Evolutionary conservation across 1,140 invertebrate species (phyloP).

Genomic region (Sipha flava): DNA sequence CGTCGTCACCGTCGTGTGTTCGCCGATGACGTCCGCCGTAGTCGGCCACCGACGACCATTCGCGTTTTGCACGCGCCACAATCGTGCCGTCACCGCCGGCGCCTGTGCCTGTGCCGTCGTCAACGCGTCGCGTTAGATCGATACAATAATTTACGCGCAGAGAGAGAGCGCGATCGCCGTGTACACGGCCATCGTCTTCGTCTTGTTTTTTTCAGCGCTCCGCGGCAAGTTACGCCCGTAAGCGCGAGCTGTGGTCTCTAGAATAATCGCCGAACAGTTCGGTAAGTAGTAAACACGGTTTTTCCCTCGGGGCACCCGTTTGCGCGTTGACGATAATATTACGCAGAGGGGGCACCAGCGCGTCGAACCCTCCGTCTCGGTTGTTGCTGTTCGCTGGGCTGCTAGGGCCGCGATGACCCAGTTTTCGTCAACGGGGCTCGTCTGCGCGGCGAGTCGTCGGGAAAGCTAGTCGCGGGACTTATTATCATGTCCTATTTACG

Average conservation of each 20-base stretch:
- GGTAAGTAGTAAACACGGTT: not conserved
- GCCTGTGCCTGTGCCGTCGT: not conserved
- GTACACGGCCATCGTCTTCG: not conserved
- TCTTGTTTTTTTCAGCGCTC: too few species aligned
- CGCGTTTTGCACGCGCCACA: not conserved
- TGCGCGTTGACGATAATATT: too few species aligned
- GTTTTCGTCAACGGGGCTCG: not conserved
- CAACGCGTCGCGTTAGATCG: constrained; percentile 13
- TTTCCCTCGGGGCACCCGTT: not conserved
- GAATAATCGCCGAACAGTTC: not conserved
- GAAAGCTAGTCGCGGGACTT: not conserved
- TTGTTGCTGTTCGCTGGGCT: not conserved
- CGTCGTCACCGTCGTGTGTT: not conserved
- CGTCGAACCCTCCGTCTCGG: not conserved
- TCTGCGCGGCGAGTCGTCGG: not conserved
- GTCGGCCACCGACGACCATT: not conserved
- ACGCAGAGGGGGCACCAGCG: not conserved
- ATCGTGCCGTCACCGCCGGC: not conserved
- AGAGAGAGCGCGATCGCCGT: not conserved
- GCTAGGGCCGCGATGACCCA: not conserved
- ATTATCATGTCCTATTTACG: constrained; percentile 4
- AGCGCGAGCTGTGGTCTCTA: too few species aligned
- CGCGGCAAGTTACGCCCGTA: too few species aligned
- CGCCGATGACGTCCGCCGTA: constrained; percentile 1
- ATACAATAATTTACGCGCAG: not conserved